Conservation (phyloP, 2,113 vertebrate genomes). For the Osmerus eperlanus region DNA sequence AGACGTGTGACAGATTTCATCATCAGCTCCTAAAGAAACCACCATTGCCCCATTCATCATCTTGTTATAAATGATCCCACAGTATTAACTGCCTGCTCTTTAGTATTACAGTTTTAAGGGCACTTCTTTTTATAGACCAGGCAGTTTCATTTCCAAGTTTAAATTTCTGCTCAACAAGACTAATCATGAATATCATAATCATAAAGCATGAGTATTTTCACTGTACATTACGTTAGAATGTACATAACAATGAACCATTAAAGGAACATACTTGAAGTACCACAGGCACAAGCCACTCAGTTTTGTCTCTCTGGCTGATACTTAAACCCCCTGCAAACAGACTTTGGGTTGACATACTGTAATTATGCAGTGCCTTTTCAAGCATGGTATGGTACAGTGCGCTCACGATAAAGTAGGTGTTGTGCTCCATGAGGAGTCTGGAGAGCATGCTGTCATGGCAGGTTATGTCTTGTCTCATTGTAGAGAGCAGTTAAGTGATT, state of each 20-base stretch:
- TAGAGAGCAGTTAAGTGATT: not conserved
- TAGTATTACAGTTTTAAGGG: not conserved
- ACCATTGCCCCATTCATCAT: constrained; percentile 61
- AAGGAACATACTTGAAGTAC: not conserved
- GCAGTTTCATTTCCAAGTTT: no score
- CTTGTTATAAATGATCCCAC: constrained; percentile 56
- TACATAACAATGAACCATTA: no score
- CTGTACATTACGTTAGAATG: no score
- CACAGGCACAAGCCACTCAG: not conserved
- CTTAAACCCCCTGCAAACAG: not conserved
- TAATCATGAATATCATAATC: no score
- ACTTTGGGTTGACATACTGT: constrained; percentile 2
- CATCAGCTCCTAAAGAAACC: constrained; percentile 63
- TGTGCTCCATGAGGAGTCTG: constrained; percentile 4
- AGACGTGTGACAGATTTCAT: constrained; percentile 66
- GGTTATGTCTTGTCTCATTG: constrained; percentile 22
- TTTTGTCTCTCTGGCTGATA: constrained; percentile 3
- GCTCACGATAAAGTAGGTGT: not conserved
- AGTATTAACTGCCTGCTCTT: constrained; percentile 44
- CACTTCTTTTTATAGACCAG: not conserved
- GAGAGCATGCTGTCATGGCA: not conserved
- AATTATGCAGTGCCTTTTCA: constrained; percentile 1
- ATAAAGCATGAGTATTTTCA: no score
- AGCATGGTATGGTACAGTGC: not conserved
- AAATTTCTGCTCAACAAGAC: no score